Base-by-base conservation (phyloP, 2,113 vertebrate species). In the Lepus europaeus region DNA sequence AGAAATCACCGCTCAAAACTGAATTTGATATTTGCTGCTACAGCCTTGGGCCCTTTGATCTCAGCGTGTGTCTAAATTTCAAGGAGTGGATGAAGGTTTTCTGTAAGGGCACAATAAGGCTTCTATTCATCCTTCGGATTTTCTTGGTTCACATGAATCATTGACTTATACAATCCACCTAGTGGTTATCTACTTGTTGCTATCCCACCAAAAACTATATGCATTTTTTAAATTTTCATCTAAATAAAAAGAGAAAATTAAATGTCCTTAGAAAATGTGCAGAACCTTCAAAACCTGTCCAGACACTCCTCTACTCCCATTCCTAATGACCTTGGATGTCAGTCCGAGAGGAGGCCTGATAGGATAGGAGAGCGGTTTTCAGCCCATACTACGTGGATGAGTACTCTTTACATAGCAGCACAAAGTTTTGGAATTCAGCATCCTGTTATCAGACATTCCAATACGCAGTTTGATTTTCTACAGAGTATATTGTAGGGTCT, bases 1-100 rank as follows among this genome's bases (percentile, higher is more conserved):
- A 95, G 64, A 95, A 91, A 92, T 91, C 94, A 88, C 84, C 49
- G 69, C 23, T 76, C 74, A 74, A 66, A 92, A 74, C 31, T 88
- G 90, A 95, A 22, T 72, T 49, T 66, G 27, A 9, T 69, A 45
- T 22, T 1, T 0, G 45, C 2, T 69, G 4, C 72, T 72, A 22
- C 5, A n/a, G 29, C 36, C 81, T 45, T 2, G 0, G 59, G 8
- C 9, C 25, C 68, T 93, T 56, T 56, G 17, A 81, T 63, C 81
- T 64, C 27, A 69, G 10, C 13, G 1, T n/a, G 31, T n/a, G 36
- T 83, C 3, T 72, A 2, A n/a, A 77, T 81, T 92, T 83, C 66
- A 56, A 87, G 59, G 11, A 56, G 29, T 31, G 3, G 13, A 66
- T 59, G 49, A 89, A 45, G 66, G 16, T 76, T 91, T 94, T 84